Conservation (phyloP, 2,888 invertebrate species). For the Ophioninae sp. region DNA sequence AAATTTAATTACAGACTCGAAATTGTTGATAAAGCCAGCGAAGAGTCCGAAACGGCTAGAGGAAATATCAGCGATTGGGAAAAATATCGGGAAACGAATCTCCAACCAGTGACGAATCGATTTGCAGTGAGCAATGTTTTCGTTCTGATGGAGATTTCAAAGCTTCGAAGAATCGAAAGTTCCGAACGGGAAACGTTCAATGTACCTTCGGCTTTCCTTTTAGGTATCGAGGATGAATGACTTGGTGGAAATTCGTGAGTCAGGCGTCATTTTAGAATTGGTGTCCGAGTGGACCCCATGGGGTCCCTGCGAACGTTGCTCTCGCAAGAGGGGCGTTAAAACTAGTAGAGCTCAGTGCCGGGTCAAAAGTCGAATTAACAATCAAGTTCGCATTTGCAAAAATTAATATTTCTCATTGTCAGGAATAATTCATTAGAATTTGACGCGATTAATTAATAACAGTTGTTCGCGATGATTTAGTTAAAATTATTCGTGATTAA, state of each 20-base stretch:
- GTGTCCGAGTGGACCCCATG: conserved; percentile 83
- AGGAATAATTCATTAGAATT: background rate
- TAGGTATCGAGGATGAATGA: conserved; percentile 80
- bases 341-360: conserved; percentile 82
- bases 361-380: conserved; percentile 76
- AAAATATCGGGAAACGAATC: conserved; percentile 81
- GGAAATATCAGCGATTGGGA: conserved; percentile 82
- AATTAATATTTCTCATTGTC: background rate
- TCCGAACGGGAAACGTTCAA: background rate
- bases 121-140: conserved; percentile 74
- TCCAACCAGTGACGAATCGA: conserved; percentile 81
- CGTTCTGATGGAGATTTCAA: background rate
- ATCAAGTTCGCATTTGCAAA: conserved; percentile 44
- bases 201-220: background rate
- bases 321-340: conserved; percentile 76
- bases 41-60: conserved; percentile 68
- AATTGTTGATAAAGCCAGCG: conserved; percentile 69
- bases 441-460: background rate
- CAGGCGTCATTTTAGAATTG: conserved; percentile 81
- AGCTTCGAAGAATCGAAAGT: background rate
- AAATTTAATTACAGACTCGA: conserved; percentile 82
- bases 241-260: conserved; percentile 79
- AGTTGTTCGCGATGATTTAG: background rate
- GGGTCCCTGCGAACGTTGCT: conserved; percentile 83
- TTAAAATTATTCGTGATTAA: background rate